Evolutionary conservation across 2,113 vertebrate genomes (phyloP), one percentile per base, ranked within the genome.

Genomic region (Hydrochoerus hydrochaeris): DNA sequence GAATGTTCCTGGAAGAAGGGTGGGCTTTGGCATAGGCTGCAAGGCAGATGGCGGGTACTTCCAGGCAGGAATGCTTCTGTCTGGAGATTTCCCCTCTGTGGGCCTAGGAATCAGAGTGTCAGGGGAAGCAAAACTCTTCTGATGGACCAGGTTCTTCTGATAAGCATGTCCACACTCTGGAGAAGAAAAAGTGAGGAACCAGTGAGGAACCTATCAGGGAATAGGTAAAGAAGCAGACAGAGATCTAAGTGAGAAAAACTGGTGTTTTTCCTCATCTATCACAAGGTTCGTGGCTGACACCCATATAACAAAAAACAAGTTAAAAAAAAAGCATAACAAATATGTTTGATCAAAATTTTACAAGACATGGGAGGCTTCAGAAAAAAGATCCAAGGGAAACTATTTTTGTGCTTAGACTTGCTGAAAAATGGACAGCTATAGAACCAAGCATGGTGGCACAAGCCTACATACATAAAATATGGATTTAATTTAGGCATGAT

Each of bases 111-210:
- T 20, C 5, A 2, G n/a, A n/a, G 65, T 92, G 30, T 35, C 84
- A 58, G 11, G 5, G 2, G 52, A 57, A 94, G 38, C 78, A 32
- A n/a, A 63, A 10, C 46, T 90, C 30, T 63, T 0, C 46, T 28
- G 73, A 35, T 2, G 35, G 24, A 6, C 20, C 26, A 7, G 17
- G 7, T 4, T 87, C 49, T 12, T 8, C 5, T 0, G 2, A 0
- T 94, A 10, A 65, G 12, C 17, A 49, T 0, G 3, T 93, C 97
- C 97, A 96, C 96, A 97, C 67, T 97, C 97, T 98, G 78, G 22
- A 97, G 24, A 97, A 67, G 49, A 67, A 91, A 30, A 80, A 90
- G 24, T n/a, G 16, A 95, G 17, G n/a, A 81, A 17, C 88, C 78
- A 63, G 78, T 57, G 41, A n/a, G n/a, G n/a, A n/a, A n/a, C n/a